These are phyloP conservation scores for Rousettus madagascariensis DNA, from an alignment of 2,797 vertebrate species.

Conservation along the genomic window DNA sequence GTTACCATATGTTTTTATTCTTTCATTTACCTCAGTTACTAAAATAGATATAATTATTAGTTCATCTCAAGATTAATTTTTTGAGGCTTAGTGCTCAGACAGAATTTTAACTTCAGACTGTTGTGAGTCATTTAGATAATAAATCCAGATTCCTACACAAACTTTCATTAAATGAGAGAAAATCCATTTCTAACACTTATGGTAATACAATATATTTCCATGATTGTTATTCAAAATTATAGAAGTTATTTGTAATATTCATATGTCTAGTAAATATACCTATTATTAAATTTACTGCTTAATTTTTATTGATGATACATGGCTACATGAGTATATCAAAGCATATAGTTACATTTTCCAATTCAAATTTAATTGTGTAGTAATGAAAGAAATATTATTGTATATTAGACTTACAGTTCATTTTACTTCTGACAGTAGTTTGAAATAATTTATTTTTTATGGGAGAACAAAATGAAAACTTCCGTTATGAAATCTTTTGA, in stretches of 20 bases:
- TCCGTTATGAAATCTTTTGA: not conserved
- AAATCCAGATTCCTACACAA: not conserved
- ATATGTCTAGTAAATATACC: not conserved
- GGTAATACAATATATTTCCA: not conserved
- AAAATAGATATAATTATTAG: not conserved
- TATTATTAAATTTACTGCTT: not conserved
- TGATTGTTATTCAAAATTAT: not conserved
- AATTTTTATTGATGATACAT: not conserved
- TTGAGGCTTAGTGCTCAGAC: not conserved
- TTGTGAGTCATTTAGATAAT: not conserved
- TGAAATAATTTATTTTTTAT: not conserved
- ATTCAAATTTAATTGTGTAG: not conserved
- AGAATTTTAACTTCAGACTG: not conserved
- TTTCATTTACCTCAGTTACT: constrained; percentile 12
- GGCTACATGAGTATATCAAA: not conserved
- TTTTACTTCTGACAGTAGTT: constrained; percentile 38
- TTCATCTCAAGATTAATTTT: not conserved
- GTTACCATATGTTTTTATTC: not conserved
- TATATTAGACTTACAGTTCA: not conserved
- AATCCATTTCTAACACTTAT: not conserved
- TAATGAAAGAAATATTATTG: not conserved
- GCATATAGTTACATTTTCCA: not conserved
- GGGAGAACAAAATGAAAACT: not conserved
- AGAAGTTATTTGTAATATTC: not conserved
- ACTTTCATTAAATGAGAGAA: not conserved